Base-by-base conservation (phyloP, 2,113 vertebrate genomes). In the Argyrosomus japonicus region DNA sequence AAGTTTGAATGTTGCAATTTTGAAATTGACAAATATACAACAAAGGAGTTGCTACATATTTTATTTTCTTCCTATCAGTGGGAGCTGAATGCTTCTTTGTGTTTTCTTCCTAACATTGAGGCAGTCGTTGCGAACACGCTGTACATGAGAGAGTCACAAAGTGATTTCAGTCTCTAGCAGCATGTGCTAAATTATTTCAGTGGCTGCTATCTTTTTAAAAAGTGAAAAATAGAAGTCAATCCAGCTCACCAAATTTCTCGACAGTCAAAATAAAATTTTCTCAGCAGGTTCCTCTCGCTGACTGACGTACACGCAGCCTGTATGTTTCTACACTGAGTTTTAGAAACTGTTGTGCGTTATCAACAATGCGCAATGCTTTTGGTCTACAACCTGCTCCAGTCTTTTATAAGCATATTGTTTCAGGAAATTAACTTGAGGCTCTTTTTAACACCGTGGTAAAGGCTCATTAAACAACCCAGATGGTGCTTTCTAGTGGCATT, bases 401-500 rank as follows among this genome's bases (percentile, higher is more conserved):
- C 81, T 79, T 90, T 84, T 86, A 77, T 90, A 79, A 86, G 88
- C 93, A 89, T 91, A 86, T 93, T 91, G 87, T 93, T 90, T 92
- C 81, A 88, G 77, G 89, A 89, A 92, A 93, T 93, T 68, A 93
- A 90, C 91, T 91, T 0, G 71, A 81, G 84, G 88, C 86, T 92
- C 86, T 88, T 89, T 87, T 87, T 88, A 91, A 83, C 86, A 73
- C 68, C 23, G 45, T 60, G 84, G 78, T 88, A 85, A 91, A 89
- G 89, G 78, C 90, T 93, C 88, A 90, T 93, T 93, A 93, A 91
- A 91, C 79, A 81, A 79, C 87, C 89, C 94, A 95, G 93, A 95
- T 95, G 94, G 94, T 91, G 89, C 89, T 92, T 90, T 87, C 90
- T 76, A 48, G 85, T 92, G 92, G 91, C 84, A 77, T 67, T 74